A percentile compares a stretch with the other conserved stretches of the same genome.
These are phyloP conservation scores for Pyrrhia umbra DNA, from an alignment of 2,888 invertebrate species.

Conservation along the genomic window DNA sequence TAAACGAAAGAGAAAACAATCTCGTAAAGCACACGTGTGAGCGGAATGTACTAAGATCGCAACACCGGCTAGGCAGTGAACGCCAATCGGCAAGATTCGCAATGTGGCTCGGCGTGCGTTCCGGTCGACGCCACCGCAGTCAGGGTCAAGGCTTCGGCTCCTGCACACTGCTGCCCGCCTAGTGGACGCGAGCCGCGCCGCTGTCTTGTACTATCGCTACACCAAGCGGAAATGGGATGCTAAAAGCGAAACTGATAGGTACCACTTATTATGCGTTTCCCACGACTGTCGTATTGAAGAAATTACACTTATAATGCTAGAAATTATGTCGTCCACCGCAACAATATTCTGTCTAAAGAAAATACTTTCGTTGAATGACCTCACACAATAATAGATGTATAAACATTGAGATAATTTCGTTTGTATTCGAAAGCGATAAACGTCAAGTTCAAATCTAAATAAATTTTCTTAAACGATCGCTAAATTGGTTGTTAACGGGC, in stretches of 20 bases:
- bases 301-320: slow-evolving; percentile 31
- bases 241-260: slow-evolving; percentile 84
- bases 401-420: slow-evolving; percentile 47
- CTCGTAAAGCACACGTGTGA: slow-evolving; percentile 82
- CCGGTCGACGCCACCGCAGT: slow-evolving; percentile 90
- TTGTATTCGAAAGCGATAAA: slow-evolving; percentile 66
- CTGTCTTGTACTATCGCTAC: slow-evolving; percentile 73
- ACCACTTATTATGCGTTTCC: slow-evolving; percentile 69
- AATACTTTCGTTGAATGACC: slow-evolving; percentile 49
- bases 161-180: slow-evolving; percentile 85
- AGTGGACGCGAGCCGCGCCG: slow-evolving; percentile 74
- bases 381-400: slow-evolving; percentile 50
- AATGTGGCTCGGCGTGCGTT: slow-evolving; percentile 86
- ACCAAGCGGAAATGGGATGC: slow-evolving; percentile 79
- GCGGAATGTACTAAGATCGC: slow-evolving; percentile 84
- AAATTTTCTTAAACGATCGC: slow-evolving; percentile 72
- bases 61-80: slow-evolving; percentile 79
- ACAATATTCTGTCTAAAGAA: slow-evolving; percentile 7
- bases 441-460: slow-evolving; percentile 69
- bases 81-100: slow-evolving; percentile 85
- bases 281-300: slow-evolving; percentile 58
- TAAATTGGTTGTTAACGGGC: slow-evolving; percentile 81
- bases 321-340: slow-evolving; percentile 44
- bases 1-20: slow-evolving; percentile 81
- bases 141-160: slow-evolving; percentile 89